Percentiles rank a stretch among this genome's conserved stretches.
Evolutionary conservation across 2,888 invertebrate genomes (phyloP).

Genomic region (Cosmia trapezina): DNA sequence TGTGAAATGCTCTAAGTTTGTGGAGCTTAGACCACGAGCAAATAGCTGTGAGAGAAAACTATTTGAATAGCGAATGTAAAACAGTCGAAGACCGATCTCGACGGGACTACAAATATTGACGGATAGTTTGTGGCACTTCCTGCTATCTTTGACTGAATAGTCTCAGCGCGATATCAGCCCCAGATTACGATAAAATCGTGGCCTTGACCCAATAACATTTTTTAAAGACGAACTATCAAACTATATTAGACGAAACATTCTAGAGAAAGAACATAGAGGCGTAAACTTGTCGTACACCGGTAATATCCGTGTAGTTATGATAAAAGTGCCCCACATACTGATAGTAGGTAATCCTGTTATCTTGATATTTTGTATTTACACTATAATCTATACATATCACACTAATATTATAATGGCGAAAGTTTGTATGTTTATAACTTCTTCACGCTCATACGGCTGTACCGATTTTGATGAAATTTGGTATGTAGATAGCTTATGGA

Average conservation of each 20-base stretch:
- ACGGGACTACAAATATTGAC: conserved; percentile 17
- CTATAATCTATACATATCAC: too few relatives aligned
- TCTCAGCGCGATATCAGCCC: not conserved
- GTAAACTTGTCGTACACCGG: not conserved
- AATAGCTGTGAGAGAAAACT: conserved; percentile 20
- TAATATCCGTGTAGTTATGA: too few relatives aligned
- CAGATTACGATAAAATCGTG: not conserved
- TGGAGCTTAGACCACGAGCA: conserved; percentile 18
- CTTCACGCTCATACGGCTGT: too few relatives aligned
- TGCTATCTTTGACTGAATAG: not conserved
- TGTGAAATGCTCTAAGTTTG: too few relatives aligned
- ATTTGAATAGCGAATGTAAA: conserved; percentile 35
- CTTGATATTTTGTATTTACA: too few relatives aligned
- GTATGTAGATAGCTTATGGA: too few relatives aligned
- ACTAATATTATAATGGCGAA: too few relatives aligned
- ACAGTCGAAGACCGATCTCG: not conserved
- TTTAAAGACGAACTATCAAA: not conserved
- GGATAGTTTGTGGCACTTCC: conserved; percentile 8
- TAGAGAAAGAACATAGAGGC: not conserved
- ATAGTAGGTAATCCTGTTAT: too few relatives aligned
- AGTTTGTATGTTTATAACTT: too few relatives aligned
- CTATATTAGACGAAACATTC: not conserved
- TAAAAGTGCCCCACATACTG: not conserved
- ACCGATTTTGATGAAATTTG: too few relatives aligned
- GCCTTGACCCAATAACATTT: not conserved